These are phyloP conservation scores for Microtus ochrogaster DNA, from an alignment of 2,113 vertebrate genomes.

Conservation along the genomic window DNA sequence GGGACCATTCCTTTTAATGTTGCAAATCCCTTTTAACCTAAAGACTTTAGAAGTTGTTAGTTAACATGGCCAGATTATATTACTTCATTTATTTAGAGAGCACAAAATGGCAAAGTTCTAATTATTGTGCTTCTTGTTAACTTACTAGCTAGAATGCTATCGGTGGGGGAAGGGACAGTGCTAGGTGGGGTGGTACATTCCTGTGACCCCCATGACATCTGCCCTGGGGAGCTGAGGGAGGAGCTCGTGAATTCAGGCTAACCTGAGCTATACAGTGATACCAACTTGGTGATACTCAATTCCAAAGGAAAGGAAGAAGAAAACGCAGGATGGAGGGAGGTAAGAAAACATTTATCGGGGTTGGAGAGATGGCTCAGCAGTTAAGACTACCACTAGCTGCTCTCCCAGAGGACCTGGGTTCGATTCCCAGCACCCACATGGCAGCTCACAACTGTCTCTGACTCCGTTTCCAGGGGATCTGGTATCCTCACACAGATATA, in stretches of 20 bases:
- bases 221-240: background rate
- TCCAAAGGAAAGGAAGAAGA: background rate
- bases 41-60: background rate
- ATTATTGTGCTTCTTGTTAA: background rate
- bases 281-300: background rate
- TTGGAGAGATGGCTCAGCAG: too few species aligned
- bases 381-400: too few species aligned
- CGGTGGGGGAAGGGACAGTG: background rate
- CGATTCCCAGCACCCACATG: too few species aligned
- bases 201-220: too few species aligned
- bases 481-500: too few species aligned
- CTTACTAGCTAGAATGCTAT: constrained; percentile 1
- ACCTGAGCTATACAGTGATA: too few species aligned
- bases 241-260: background rate
- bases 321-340: background rate
- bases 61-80: background rate
- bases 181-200: too few species aligned
- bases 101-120: background rate
- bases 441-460: too few species aligned
- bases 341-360: background rate
- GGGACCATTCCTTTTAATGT: background rate
- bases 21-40: background rate
- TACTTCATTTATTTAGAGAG: background rate
- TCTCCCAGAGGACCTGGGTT: too few species aligned
- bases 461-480: too few species aligned